A percentile compares a stretch with the other conserved stretches of the same genome.
phyloP scores from a whole-genome alignment of 1,140 invertebrate species.

The Arctopsyche grandis region DNA sequence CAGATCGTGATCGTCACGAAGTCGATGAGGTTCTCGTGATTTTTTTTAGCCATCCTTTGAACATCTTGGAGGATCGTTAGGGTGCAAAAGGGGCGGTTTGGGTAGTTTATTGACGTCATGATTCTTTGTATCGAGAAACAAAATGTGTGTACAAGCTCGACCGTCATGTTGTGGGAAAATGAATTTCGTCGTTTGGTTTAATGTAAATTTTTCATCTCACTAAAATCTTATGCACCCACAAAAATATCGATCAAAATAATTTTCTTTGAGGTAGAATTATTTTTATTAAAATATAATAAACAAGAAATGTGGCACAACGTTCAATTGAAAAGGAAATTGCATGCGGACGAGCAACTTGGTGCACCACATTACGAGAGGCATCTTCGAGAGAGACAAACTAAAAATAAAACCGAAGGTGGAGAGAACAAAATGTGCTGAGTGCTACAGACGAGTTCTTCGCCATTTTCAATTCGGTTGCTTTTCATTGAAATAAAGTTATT shows the following conservation, averaged over 20 bases:
- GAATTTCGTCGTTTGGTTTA: background rate
- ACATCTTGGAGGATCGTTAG: background rate
- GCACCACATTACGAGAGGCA: too few relatives aligned
- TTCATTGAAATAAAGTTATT: slow-evolving; percentile 13
- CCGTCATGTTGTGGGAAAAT: too few relatives aligned
- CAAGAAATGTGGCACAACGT: too few relatives aligned
- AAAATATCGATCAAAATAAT: too few relatives aligned
- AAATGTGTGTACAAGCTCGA: background rate
- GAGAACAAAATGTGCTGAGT: background rate
- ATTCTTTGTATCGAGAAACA: slow-evolving; percentile 1
- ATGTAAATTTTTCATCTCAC: too few relatives aligned
- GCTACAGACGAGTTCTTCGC: background rate
- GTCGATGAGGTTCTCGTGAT: background rate
- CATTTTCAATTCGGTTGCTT: slow-evolving; percentile 5
- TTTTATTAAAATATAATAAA: too few relatives aligned
- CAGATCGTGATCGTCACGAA: background rate
- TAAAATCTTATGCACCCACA: too few relatives aligned
- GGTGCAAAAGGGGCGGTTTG: background rate
- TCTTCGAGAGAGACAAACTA: too few relatives aligned
- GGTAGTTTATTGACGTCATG: slow-evolving; percentile 20
- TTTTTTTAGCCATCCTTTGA: background rate
- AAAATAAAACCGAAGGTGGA: background rate
- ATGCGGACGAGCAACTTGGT: too few relatives aligned
- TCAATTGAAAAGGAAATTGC: too few relatives aligned
- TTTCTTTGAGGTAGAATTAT: too few relatives aligned